These are phyloP conservation scores for Ostrea denselamellosa DNA, from an alignment of 1,140 invertebrate species.

Conservation along the genomic window DNA sequence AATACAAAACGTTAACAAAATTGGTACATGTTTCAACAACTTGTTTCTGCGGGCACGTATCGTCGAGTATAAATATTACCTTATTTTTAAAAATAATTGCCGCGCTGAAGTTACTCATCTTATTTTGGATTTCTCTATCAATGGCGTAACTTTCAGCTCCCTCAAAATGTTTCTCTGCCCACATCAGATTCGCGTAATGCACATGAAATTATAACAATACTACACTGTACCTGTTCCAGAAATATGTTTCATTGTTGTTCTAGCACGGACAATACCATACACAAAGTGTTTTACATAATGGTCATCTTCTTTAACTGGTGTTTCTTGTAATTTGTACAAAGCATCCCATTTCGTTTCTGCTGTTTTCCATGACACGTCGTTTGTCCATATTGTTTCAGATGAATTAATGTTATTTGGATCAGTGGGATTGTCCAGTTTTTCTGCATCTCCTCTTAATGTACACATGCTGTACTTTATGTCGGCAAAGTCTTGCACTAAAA, in stretches of 20 bases:
- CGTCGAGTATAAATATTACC: too few relatives aligned
- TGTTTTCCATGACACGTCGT: not conserved
- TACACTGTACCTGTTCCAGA: not conserved
- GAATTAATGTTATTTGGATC: not conserved
- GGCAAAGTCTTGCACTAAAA: conserved; percentile 4
- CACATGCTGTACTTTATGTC: not conserved
- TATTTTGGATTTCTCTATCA: too few relatives aligned
- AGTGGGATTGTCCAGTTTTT: not conserved
- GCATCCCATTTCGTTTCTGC: not conserved
- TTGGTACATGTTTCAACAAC: too few relatives aligned
- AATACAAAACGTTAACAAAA: too few relatives aligned
- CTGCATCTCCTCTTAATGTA: not conserved
- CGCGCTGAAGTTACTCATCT: too few relatives aligned
- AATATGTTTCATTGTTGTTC: not conserved
- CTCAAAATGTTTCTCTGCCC: too few relatives aligned
- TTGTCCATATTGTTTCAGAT: not conserved
- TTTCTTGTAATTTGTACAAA: not conserved
- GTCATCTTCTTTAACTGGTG: not conserved
- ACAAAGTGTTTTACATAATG: not conserved
- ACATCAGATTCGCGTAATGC: too few relatives aligned
- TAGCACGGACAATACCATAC: not conserved
- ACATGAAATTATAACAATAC: too few relatives aligned
- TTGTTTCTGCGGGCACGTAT: too few relatives aligned
- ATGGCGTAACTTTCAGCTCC: too few relatives aligned
- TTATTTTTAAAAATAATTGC: too few relatives aligned